Conservation (phyloP, 1,140 invertebrate genomes). For the Zaprionus africanus region DNA sequence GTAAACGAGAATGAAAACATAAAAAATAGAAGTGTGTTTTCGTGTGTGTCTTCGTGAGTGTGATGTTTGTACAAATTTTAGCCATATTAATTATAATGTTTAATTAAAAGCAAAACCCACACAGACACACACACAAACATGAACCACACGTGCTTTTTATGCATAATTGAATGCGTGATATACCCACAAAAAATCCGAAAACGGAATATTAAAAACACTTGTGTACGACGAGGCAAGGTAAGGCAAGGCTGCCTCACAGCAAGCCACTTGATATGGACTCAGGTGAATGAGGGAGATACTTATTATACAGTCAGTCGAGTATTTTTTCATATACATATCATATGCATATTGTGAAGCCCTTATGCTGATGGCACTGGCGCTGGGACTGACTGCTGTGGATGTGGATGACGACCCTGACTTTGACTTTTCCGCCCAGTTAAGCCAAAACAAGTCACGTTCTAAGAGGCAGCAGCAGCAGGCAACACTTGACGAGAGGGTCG, state of each 20-base stretch:
- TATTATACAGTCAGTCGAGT: conserved; percentile 17
- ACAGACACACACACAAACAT: not conserved
- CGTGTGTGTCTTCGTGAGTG: conserved; percentile 10
- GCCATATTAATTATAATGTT: conserved; percentile 73
- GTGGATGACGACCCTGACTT: conserved; percentile 66
- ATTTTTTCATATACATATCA: conserved; percentile 11
- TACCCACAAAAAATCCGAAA: conserved; percentile 1
- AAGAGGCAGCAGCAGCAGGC: conserved; percentile 14
- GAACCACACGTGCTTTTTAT: conserved; percentile 42
- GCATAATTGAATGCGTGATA: conserved; percentile 34
- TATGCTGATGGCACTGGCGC: not conserved
- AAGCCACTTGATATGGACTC: conserved; percentile 37
- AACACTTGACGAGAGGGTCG: conserved; percentile 37
- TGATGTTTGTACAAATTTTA: not conserved
- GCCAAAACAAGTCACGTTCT: conserved; percentile 68
- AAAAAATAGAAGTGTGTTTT: too few relatives aligned
- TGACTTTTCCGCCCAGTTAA: conserved; percentile 51
- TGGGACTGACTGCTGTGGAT: not conserved
- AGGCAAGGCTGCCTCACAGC: conserved; percentile 13
- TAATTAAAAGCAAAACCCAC: conserved; percentile 49
- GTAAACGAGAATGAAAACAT: conserved; percentile 4
- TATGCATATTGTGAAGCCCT: conserved; percentile 16
- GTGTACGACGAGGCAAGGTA: conserved; percentile 4
- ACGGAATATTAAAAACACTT: conserved; percentile 18
- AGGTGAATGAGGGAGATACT: conserved; percentile 18